These are phyloP conservation scores for Dascillus cervinus DNA, from an alignment of 2,888 invertebrate species.

Conservation along the genomic window DNA sequence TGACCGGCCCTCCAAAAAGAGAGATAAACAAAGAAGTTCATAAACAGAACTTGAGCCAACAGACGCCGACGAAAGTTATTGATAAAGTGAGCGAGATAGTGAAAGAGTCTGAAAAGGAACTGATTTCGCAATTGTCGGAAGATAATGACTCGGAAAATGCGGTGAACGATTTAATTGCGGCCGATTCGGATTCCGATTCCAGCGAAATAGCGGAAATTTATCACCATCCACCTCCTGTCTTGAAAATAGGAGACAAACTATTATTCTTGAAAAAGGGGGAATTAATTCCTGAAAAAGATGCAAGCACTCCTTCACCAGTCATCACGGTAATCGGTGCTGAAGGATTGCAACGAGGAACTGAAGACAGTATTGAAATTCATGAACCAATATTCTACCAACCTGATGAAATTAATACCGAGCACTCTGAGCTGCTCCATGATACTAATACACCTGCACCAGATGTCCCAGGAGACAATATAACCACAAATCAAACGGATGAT, in stretches of 20 bases:
- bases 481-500: too few relatives aligned
- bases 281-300: constrained; percentile 33
- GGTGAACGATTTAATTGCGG: constrained; percentile 23
- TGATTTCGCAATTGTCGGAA: constrained; percentile 43
- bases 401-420: too few relatives aligned
- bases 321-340: constrained; percentile 44
- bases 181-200: constrained; percentile 34
- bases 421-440: too few relatives aligned
- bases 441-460: too few relatives aligned
- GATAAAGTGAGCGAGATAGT: constrained; percentile 10
- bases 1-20: constrained; percentile 33
- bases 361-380: constrained; percentile 26
- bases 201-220: constrained; percentile 37
- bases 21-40: constrained; percentile 16
- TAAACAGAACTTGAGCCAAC: background rate
- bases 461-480: too few relatives aligned
- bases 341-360: constrained; percentile 39
- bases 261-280: constrained; percentile 37
- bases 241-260: constrained; percentile 39
- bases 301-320: constrained; percentile 35
- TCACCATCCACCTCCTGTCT: constrained; percentile 36
- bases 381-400: too few relatives aligned
- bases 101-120: constrained; percentile 1
- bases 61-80: background rate
- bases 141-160: constrained; percentile 32